Base-by-base conservation (phyloP, 2,888 invertebrate species). In the Eudasyphora cyanicolor region DNA sequence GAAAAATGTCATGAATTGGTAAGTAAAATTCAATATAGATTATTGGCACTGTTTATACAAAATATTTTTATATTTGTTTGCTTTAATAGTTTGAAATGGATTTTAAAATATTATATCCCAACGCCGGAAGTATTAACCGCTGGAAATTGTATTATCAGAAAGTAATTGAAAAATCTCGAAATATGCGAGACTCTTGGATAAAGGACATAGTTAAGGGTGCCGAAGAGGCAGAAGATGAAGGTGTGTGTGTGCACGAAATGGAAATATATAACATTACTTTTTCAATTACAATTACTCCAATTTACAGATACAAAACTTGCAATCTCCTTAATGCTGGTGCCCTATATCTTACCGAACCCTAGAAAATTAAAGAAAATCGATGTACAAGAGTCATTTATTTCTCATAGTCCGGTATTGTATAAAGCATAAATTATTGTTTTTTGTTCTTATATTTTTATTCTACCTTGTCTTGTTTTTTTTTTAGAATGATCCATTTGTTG, bases 301-400 rank as follows among this genome's bases (percentile, higher is more conserved):
- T 0, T 70, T 75, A 19, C 17, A 82, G 82, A 82, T 42, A 42
- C 82, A 57, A 82, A 79, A 79, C 54, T 76, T 38, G 83, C 83
- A 7, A 14, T 80, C 10, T 29, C 83, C 0, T 54, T 83, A 12
- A 51, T 80, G 27, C 35, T 83, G 17, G 42, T 83, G 29, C 69
- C 80, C 2, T 83, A 77, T 70, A 32, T n/a, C n/a, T n/a, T 77
- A 8, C 77, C 83, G 24, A 77, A 45, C 21, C 45, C 49, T 62
- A 79, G 80, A 21, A 57, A 80, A 57, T 70, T 21, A 12, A 45
- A 29, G n/a, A 83, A 77, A 57, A 67, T 45, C 54, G 77, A 83
- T 45, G 67, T 74, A 38, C 80, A 83, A 64, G 77, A 77, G 27
- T 74, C 80, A n/a, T 83, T 83, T 74, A 80, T 80, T 45, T 74